These are phyloP conservation scores for Apoda limacodes DNA, from an alignment of 2,888 invertebrate genomes.

Conservation along the genomic window DNA sequence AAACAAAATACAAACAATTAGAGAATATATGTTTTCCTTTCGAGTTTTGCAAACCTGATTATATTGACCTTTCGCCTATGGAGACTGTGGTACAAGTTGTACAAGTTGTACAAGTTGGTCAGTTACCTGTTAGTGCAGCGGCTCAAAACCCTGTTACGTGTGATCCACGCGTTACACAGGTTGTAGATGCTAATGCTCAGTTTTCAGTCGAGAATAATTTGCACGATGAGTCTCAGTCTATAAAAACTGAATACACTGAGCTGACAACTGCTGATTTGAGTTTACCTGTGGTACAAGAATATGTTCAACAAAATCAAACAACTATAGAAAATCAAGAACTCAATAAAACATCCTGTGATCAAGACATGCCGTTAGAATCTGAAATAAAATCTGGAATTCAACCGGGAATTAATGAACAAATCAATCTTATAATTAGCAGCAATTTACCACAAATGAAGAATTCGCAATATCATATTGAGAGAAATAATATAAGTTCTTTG, in stretches of 20 bases:
- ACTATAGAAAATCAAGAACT: conserved; percentile 29
- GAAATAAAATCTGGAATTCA: conserved; percentile 39
- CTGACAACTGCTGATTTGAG: conserved; percentile 54
- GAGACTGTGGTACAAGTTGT: conserved; percentile 40
- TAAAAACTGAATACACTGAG: conserved; percentile 60
- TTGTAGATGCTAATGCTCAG: conserved; percentile 53
- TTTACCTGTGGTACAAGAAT: conserved; percentile 44
- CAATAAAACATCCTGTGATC: conserved; percentile 26
- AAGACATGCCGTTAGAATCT: conserved; percentile 35
- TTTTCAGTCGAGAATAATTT: conserved; percentile 49
- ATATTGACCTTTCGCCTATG: conserved; percentile 64
- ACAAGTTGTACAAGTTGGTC: conserved; percentile 72
- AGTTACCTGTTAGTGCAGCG: conserved; percentile 53
- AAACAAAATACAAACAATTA: conserved; percentile 10
- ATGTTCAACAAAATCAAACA: conserved; percentile 35
- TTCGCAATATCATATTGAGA: no score
- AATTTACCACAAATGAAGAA: conserved; percentile 23
- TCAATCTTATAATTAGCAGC: conserved; percentile 26
- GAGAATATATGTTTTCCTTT: conserved; percentile 27
- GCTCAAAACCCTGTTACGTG: conserved; percentile 60
- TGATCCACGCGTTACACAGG: conserved; percentile 59
- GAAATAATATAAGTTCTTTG: conserved; percentile 23
- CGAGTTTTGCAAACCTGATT: conserved; percentile 69
- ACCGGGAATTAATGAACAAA: conserved; percentile 35
- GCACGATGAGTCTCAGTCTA: conserved; percentile 42